A percentile compares a stretch with the other conserved stretches of the same genome.
Conservation (phyloP, 2,888 invertebrate species). For the Phragmatobia fuliginosa region DNA sequence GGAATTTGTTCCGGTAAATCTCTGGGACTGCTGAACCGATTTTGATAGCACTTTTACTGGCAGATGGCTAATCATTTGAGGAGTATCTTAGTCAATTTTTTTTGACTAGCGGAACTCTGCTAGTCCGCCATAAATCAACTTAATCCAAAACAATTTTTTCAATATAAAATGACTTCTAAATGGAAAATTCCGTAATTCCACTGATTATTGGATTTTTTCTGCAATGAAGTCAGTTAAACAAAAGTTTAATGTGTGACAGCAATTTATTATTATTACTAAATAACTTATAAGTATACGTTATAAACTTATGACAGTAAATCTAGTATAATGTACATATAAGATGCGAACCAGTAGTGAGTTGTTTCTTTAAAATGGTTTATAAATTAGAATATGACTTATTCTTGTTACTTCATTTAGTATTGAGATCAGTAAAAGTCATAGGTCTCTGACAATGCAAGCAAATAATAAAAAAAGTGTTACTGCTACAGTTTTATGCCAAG, state of each 20-base stretch:
- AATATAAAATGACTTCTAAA: no score
- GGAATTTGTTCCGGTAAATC: no score
- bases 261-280: constrained; percentile 63
- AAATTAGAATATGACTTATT: background rate
- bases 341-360: constrained; percentile 39
- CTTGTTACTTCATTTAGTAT: background rate
- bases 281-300: constrained; percentile 56
- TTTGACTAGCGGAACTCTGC: no score
- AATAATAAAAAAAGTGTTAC: background rate
- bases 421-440: background rate
- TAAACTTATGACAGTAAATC: constrained; percentile 55
- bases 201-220: background rate
- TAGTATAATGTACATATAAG: constrained; percentile 59
- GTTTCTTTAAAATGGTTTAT: no score
- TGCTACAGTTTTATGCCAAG: background rate
- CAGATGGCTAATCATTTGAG: no score
- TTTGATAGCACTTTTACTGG: no score
- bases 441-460: background rate
- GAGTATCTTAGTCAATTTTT: no score
- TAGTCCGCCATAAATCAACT: no score
- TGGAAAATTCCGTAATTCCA: no score
- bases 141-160: no score
- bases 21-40: no score
- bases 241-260: constrained; percentile 43
- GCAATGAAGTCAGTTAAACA: constrained; percentile 1